Evolutionary conservation across 2,113 vertebrate genomes (phyloP).

Genomic region (Vicugna pacos): DNA sequence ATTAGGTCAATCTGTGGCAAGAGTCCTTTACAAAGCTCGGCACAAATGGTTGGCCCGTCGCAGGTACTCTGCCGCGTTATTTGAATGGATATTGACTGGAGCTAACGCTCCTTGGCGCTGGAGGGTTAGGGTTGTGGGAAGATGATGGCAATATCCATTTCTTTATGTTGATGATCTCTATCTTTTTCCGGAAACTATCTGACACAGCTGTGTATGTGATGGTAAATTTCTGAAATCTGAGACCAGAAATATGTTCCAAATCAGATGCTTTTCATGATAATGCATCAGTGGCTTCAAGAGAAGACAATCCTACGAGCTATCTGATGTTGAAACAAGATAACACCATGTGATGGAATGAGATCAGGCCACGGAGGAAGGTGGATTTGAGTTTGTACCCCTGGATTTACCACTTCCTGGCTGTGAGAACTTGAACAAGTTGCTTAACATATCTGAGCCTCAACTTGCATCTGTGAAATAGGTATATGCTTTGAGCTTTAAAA

Average conservation of each 20-base stretch:
- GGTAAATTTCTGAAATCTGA: background rate
- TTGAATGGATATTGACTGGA: background rate
- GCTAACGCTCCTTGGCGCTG: background rate
- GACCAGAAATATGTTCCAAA: background rate
- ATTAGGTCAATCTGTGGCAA: background rate
- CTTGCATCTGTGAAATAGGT: slow-evolving; percentile 25
- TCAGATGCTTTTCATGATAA: background rate
- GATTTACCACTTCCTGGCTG: background rate
- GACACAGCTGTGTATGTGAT: background rate
- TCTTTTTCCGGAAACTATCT: background rate
- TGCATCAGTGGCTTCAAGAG: background rate
- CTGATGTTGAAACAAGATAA: background rate
- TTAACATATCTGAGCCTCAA: slow-evolving; percentile 14
- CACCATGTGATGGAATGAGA: background rate
- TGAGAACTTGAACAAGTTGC: background rate
- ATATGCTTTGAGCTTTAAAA: slow-evolving; percentile 58
- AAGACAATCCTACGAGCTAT: background rate
- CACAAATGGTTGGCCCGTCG: background rate
- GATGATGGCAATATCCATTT: background rate
- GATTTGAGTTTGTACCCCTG: background rate
- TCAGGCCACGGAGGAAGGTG: background rate
- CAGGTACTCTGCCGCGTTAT: background rate
- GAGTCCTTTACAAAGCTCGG: background rate
- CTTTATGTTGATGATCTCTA: background rate
- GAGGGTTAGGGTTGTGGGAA: background rate